Evolutionary conservation across 2,797 vertebrate species (phyloP).

Genomic region (Rhadinocentrus ornatus): DNA sequence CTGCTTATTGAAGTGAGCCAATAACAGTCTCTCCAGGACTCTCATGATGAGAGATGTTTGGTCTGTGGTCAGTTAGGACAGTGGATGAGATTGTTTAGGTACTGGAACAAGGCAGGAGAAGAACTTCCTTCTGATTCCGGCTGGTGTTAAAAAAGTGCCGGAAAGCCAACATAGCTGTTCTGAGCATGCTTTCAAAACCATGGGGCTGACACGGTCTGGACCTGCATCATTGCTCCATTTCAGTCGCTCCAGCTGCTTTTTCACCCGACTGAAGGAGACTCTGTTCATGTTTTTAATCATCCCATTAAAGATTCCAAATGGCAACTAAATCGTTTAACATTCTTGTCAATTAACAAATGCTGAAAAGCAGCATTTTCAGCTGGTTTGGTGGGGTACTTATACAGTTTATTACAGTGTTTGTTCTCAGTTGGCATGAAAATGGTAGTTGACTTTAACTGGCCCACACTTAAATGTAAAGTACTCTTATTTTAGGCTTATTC

Average conservation of each 20-base stretch:
- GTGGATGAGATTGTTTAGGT: no score
- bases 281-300: constrained; percentile 26
- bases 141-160: neutral
- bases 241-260: neutral
- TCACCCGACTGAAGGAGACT: neutral
- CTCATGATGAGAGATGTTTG: no score
- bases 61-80: no score
- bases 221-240: no score
- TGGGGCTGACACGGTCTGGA: no score
- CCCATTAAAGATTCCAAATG: constrained; percentile 23
- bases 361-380: constrained; percentile 7
- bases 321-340: constrained; percentile 29
- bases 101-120: no score
- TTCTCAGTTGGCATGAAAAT: constrained; percentile 7
- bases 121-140: no score
- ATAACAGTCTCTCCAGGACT: no score
- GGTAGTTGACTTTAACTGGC: constrained; percentile 44
- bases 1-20: no score
- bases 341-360: constrained; percentile 22
- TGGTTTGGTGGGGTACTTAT: constrained; percentile 29
- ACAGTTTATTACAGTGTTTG: neutral
- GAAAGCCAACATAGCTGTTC: neutral
- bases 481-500: constrained; percentile 40
- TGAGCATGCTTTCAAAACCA: neutral
- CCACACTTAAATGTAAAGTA: constrained; percentile 39